Base-by-base conservation (phyloP, 1,140 invertebrate species). In the Antheraea mylitta region DNA sequence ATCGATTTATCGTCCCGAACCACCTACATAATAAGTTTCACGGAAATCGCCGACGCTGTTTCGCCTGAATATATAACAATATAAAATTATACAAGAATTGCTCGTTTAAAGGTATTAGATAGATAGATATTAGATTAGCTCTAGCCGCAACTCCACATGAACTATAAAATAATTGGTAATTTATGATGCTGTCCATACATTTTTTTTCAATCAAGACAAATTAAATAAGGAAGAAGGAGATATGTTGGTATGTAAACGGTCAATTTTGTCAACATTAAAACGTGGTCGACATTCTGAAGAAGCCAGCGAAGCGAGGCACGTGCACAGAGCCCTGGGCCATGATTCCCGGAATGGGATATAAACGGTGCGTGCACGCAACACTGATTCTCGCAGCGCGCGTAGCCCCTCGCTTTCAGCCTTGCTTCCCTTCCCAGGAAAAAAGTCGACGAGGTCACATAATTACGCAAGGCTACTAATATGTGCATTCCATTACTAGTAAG, bases 271-370 rank as follows among this genome's bases (percentile, higher is more conserved):
- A 36, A 53, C 38, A 38, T 67, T 58, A 37, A 69, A 67, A 71
- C 61, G 66, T 67, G 45, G 45, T 70, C 36, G 16, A 7, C 30
- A 68, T 69, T 70, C 64, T 64, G 70, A 42, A 66, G 66, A 69
- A 73, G 60, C 62, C 68, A 66, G 38, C 67, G 71, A 66, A 75
- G 73, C 75, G 74, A 62, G 53, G 75, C 76, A 67, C 58, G 72
- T 61, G 67, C 74, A 78, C 75, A 71, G 76, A 37, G 13, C 62
- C 18, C 16, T 48, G 42, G 61, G 71, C 72, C 79, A 72, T 79
- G 73, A 16, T 83, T 83, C 81, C 83, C 72, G 83, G 82, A 86
- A 86, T 76, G 71, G 66, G 60, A 76, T 76, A 70, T 70, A 77
- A 80, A 72, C 66, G 71, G 60, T 61, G 69, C 53, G 66, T 67